Evolutionary conservation across 2,888 invertebrate genomes (phyloP).

Genomic region (Lampropteryx suffumata): DNA sequence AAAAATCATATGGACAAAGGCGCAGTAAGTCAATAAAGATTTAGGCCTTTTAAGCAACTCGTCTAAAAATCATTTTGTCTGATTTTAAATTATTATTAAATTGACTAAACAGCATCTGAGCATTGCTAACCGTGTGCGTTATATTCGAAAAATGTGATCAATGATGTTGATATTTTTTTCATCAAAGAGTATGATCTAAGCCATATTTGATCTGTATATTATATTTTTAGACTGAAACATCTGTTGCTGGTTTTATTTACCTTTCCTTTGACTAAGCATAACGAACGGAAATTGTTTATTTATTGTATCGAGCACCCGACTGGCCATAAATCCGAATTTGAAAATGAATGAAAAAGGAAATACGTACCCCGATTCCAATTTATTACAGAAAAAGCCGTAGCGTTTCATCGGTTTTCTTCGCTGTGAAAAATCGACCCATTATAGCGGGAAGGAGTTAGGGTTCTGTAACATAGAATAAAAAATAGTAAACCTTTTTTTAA

Average conservation of each 20-base stretch:
- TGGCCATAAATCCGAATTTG: conserved; percentile 40
- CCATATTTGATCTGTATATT: not conserved
- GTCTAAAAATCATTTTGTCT: too few relatives aligned
- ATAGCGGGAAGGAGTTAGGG: conserved; percentile 42
- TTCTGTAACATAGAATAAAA: not conserved
- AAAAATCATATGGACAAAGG: too few relatives aligned
- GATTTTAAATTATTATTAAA: too few relatives aligned
- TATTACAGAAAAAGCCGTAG: conserved; percentile 60
- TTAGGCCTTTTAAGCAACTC: too few relatives aligned
- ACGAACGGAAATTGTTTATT: conserved; percentile 37
- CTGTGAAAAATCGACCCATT: conserved; percentile 77
- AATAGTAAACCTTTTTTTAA: not conserved
- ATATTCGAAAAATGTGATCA: too few relatives aligned
- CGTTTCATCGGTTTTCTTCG: conserved; percentile 66
- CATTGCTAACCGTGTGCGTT: too few relatives aligned
- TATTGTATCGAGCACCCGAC: conserved; percentile 35
- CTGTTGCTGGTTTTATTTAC: conserved; percentile 22
- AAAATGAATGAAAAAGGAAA: conserved; percentile 52
- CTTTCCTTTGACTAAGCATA: conserved; percentile 26
- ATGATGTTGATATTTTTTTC: not conserved
- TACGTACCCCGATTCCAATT: conserved; percentile 54
- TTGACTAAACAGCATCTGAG: too few relatives aligned
- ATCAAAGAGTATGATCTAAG: not conserved
- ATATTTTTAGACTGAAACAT: conserved; percentile 7
- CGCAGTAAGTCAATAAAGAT: too few relatives aligned